phyloP scores from a whole-genome alignment of 2,888 invertebrate species.

The Lithophane leautieri region DNA sequence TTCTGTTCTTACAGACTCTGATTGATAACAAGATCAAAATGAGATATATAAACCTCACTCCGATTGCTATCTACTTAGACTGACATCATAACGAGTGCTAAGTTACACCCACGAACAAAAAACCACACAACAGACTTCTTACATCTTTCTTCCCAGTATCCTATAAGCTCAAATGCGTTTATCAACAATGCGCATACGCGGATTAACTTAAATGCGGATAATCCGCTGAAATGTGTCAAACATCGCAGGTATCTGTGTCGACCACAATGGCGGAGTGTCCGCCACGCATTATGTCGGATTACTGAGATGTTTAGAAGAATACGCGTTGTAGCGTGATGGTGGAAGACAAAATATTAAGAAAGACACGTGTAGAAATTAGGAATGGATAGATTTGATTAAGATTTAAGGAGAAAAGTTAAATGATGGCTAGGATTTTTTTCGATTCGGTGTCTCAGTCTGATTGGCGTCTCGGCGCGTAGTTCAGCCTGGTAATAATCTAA shows the following conservation, averaged over 20 bases:
- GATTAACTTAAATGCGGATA: conserved; percentile 67
- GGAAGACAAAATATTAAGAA: conserved; percentile 32
- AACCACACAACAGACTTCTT: conserved; percentile 41
- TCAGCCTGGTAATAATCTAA: background rate
- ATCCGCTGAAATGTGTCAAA: conserved; percentile 69
- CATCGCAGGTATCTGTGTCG: conserved; percentile 66
- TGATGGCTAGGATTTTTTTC: conserved; percentile 18
- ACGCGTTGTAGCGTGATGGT: conserved; percentile 47
- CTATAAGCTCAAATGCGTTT: conserved; percentile 59
- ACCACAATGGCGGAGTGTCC: conserved; percentile 51
- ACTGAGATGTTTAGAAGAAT: conserved; percentile 38
- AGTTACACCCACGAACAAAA: conserved; percentile 12
- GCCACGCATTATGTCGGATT: conserved; percentile 49
- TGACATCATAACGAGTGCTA: background rate
- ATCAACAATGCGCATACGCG: conserved; percentile 49
- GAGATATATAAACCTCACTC: background rate
- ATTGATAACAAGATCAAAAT: background rate
- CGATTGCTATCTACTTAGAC: background rate
- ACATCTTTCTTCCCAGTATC: conserved; percentile 35
- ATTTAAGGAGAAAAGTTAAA: background rate
- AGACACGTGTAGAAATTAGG: background rate
- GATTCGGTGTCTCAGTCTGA: background rate
- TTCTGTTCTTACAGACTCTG: background rate
- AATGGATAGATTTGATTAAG: background rate
- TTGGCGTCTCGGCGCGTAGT: background rate